Percentiles rank a stretch among this genome's conserved stretches.
Conservation (phyloP, 1,140 invertebrate genomes). For the Neodiprion fabricii region DNA sequence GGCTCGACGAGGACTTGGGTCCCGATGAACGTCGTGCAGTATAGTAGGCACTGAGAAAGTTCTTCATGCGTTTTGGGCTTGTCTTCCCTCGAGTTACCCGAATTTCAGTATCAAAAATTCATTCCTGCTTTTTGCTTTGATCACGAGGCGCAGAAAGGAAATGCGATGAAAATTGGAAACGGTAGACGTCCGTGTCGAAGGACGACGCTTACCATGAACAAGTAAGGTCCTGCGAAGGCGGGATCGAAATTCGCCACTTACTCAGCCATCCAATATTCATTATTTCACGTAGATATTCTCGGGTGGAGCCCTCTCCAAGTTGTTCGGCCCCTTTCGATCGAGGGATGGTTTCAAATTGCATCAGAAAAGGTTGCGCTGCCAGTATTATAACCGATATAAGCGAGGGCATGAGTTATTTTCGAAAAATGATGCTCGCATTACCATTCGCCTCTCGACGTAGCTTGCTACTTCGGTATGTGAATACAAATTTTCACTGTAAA, state of each 20-base stretch:
- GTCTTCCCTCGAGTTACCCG: no score
- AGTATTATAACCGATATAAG: constrained; percentile 49
- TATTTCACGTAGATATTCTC: background rate
- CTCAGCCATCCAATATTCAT: constrained; percentile 2
- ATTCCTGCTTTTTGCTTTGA: no score
- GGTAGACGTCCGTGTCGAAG: no score
- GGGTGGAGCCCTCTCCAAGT: background rate
- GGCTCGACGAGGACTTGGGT: no score
- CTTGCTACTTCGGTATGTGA: constrained; percentile 27
- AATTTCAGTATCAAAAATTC: no score
- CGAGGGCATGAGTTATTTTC: constrained; percentile 46
- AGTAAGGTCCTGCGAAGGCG: background rate
- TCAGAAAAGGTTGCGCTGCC: constrained; percentile 33
- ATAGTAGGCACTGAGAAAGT: no score
- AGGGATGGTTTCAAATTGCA: background rate
- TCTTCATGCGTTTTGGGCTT: no score
- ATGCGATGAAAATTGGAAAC: no score
- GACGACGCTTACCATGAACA: no score
- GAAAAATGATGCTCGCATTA: constrained; percentile 48
- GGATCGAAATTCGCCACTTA: background rate
- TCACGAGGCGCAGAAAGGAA: no score
- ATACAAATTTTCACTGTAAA: no score
- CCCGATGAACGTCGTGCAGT: no score
- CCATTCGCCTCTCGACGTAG: constrained; percentile 28
- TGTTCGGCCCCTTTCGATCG: background rate